A percentile compares a stretch with the other conserved stretches of the same genome.
Evolutionary conservation across 1,140 invertebrate species (phyloP).

Genomic region (Aplysia californica): DNA sequence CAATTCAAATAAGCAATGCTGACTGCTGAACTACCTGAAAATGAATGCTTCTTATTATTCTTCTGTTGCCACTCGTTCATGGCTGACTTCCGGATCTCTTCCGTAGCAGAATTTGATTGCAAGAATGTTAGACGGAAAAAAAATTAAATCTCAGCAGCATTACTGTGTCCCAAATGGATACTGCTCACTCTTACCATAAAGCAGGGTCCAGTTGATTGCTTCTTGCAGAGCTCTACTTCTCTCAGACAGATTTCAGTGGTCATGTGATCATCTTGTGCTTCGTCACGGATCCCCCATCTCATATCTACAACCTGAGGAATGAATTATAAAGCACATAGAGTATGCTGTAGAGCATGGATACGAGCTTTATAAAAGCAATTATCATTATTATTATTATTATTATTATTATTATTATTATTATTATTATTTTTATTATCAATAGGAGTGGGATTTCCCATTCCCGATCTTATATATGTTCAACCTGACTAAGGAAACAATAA

Average conservation of each 20-base stretch:
- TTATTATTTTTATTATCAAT: neutral
- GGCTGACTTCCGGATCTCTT: no score
- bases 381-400: no score
- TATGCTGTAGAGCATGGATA: no score
- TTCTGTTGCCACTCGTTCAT: no score
- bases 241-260: conserved; percentile 97
- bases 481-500: no score
- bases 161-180: neutral
- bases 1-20: neutral
- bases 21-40: neutral
- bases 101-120: no score
- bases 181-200: conserved; percentile 78
- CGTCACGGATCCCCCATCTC: conserved; percentile 90
- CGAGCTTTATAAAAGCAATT: no score
- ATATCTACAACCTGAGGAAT: conserved; percentile 72
- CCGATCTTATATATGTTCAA: neutral
- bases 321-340: neutral
- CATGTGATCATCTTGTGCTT: conserved; percentile 98
- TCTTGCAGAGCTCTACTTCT: conserved; percentile 96
- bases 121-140: no score
- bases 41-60: no score
- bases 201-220: conserved; percentile 96
- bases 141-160: no score
- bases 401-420: neutral
- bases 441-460: neutral